A percentile compares a stretch with the other conserved stretches of the same genome.
Conservation (phyloP, 2,888 invertebrate species). For the Ichneumon xanthorius region DNA sequence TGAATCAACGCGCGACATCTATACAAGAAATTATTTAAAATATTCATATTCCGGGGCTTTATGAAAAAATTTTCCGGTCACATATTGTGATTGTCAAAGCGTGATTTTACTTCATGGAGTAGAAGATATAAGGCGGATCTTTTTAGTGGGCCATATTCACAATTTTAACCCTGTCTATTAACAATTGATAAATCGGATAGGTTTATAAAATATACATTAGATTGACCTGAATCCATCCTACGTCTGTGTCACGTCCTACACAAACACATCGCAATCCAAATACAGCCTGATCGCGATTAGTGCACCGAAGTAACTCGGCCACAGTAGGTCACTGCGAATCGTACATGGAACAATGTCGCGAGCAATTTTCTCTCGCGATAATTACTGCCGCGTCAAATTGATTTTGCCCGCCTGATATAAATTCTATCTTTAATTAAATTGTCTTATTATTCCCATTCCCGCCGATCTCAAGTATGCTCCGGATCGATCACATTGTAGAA, state of each 20-base stretch:
- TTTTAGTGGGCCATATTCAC: background rate
- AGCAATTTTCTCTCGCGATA: background rate
- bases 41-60: no score
- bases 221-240: background rate
- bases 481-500: background rate
- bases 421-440: constrained; percentile 10
- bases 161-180: background rate
- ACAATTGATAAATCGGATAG: background rate
- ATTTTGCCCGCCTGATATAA: background rate
- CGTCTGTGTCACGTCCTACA: background rate
- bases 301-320: background rate
- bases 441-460: background rate
- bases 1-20: no score
- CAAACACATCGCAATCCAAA: constrained; percentile 2
- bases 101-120: no score
- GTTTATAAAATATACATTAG: background rate
- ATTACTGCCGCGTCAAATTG: background rate
- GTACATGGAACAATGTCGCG: background rate
- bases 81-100: no score
- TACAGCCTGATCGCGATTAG: constrained; percentile 22
- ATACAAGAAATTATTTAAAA: no score
- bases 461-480: background rate
- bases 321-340: background rate
- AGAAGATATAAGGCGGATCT: background rate
- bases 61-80: no score